A percentile compares a stretch with the other conserved stretches of the same genome.
These are phyloP conservation scores for Climacteris rufus DNA, from an alignment of 2,113 vertebrate genomes.

Conservation along the genomic window DNA sequence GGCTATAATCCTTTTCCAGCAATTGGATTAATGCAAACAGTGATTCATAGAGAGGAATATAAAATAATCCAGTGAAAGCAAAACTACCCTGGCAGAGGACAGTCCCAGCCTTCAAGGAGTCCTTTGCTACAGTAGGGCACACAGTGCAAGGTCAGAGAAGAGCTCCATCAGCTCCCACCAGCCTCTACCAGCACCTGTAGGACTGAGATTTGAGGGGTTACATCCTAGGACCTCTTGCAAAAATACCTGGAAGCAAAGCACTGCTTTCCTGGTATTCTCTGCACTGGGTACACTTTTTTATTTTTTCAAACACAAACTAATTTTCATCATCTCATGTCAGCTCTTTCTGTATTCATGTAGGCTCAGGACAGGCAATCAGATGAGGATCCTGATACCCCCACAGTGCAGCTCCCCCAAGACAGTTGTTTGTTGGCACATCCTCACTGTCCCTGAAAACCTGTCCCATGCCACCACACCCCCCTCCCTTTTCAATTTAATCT, in stretches of 20 bases:
- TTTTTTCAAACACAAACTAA: background rate
- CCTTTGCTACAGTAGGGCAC: fast-evolving
- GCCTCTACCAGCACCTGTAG: background rate
- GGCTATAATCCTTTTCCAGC: slow-evolving; percentile 25
- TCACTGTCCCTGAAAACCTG: background rate
- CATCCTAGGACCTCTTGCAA: background rate
- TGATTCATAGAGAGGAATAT: background rate
- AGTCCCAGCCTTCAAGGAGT: background rate
- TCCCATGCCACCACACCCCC: background rate
- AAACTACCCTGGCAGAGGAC: background rate
- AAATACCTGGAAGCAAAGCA: background rate
- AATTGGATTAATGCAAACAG: slow-evolving; percentile 52
- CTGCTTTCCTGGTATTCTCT: background rate
- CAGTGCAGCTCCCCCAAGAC: background rate
- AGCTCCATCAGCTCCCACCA: background rate
- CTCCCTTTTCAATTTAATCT: background rate
- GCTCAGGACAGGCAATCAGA: background rate
- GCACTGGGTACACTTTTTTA: background rate
- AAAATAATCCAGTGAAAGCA: background rate
- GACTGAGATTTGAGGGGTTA: background rate
- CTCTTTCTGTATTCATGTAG: background rate
- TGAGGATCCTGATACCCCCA: background rate
- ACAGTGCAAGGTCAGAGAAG: fast-evolving
- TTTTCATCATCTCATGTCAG: background rate
- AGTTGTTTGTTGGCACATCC: background rate